Evolutionary conservation across 2,797 vertebrate species (phyloP).

Genomic region (Macroramphosus scolopax): DNA sequence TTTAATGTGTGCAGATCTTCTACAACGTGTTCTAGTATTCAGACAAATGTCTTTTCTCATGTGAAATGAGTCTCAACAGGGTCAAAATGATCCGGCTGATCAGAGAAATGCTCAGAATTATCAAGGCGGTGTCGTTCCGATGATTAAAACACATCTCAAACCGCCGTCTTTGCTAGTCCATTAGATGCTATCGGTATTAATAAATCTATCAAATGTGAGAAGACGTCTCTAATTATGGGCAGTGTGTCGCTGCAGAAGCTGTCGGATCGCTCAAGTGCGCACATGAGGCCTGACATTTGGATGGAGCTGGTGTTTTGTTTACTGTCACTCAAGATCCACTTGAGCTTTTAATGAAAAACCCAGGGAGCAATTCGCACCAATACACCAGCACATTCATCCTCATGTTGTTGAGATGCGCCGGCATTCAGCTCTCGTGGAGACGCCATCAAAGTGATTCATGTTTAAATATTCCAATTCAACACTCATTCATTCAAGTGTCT

Average conservation of each 20-base stretch:
- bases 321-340: constrained; percentile 54
- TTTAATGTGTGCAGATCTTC: no score
- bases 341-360: constrained; percentile 51
- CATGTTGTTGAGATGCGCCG: constrained; percentile 31
- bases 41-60: no score
- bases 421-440: constrained; percentile 25
- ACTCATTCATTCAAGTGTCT: constrained; percentile 20
- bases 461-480: constrained; percentile 37
- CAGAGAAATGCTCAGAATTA: constrained; percentile 5
- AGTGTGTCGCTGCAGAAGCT: no score
- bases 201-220: no score
- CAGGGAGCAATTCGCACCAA: constrained; percentile 52
- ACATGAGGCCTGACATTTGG: constrained; percentile 50
- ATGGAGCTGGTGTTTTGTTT: constrained; percentile 50
- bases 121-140: constrained; percentile 9
- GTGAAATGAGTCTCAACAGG: no score
- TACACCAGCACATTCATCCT: constrained; percentile 41
- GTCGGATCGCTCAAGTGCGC: constrained; percentile 24
- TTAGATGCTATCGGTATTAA: constrained; percentile 20
- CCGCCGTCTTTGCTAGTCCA: constrained; percentile 4
- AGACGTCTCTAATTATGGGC: constrained; percentile 28
- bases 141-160: constrained; percentile 10
- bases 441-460: constrained; percentile 31
- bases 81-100: no score
- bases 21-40: no score